Base-by-base conservation (phyloP, 2,888 invertebrate genomes). In the Chironomus tentans region DNA sequence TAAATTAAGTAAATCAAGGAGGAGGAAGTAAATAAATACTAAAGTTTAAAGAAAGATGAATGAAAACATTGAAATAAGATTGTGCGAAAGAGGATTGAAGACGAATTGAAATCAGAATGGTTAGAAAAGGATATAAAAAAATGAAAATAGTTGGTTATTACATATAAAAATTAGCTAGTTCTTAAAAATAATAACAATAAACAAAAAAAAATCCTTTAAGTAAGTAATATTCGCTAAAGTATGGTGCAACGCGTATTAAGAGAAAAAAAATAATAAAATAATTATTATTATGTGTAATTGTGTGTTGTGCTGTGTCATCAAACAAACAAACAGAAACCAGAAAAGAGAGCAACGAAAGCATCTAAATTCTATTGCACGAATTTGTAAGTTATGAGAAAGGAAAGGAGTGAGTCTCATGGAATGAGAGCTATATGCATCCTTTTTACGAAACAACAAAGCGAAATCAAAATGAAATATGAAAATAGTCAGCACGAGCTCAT, bases 81-180 rank as follows among this genome's bases (percentile, higher is more conserved):
- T 38, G 38, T 38, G 38, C 10, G 38, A 38, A 38, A 38, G 10
- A 38, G 38, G 10, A 28, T 5, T 1, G 38, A 38, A 22, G 22
- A n/a, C 18, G 12, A n/a, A 70, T 38, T 24, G 22, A 70, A 22
- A 48, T 24, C 10, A 38, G 38, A 38, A 38, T 38, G 38, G 1
- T 38, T 38, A 38, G 38, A 61, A 62, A 70, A 68, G 24, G 61
- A 72, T n/a, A 72, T 61, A n/a, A 15, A 61, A 7, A 47, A 3
- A 69, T 46, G 15, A 18, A 22, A 65, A 56, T 62, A 74, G 18
- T 56, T 56, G 56, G 18, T 15, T 56, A 56, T 56, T 56, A 56
- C 15, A 18, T 56, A 18, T 18, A 56, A 56, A 56, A 15, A 28
- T 47, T 74, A 74, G 74, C 28, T 74, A 74, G 74, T 48, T 68